Base-by-base conservation (phyloP, 2,888 invertebrate genomes). In the Drosophila histrio region DNA sequence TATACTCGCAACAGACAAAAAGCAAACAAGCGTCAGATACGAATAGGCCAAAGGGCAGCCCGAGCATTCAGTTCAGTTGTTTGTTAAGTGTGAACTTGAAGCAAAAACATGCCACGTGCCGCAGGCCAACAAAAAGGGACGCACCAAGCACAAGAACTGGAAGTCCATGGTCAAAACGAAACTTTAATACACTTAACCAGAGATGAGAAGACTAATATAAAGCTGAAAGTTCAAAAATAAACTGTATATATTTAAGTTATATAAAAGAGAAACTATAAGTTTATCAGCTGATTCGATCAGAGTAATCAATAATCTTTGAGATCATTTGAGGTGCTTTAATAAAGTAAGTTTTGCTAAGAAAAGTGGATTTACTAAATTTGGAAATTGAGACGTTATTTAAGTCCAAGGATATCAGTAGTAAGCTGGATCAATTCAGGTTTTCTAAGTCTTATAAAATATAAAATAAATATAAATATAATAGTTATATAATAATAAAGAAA, bases 81-180 rank as follows among this genome's bases (percentile, higher is more conserved):
- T 76, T 75, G 79, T 79, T 79, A 70, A 79, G 76, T 79, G 76
- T 60, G 76, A 76, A 76, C 65, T 76, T 70, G 44, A 24, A 41
- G 76, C 54, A 59, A 53, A 57, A 75, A 64, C 75, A 79, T 58
- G 75, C 75, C 79, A 75, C 79, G 79, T 74, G 75, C 79, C 75
- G 46, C 57, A 79, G 60, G 53, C 39, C 46, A 57, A 41, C 60
- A 36, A 24, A 60, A 49, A 61, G 53, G 54, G 38, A 54, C 43
- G 8, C 53, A 49, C 36, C 36, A 50, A 28, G 26, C 26, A 22
- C 1, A 72, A 26, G 19, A 26, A 4, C 19, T 22, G 6, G n/a
- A 7, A 19, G 17, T n/a, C n/a, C n/a, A 17, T 3, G 3, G 7
- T 11, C 24, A 43, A 6, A 43, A 11, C 43, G 44, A 44, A 44